phyloP scores from a whole-genome alignment of 2,888 invertebrate genomes.

The Cantharis lateralis region DNA sequence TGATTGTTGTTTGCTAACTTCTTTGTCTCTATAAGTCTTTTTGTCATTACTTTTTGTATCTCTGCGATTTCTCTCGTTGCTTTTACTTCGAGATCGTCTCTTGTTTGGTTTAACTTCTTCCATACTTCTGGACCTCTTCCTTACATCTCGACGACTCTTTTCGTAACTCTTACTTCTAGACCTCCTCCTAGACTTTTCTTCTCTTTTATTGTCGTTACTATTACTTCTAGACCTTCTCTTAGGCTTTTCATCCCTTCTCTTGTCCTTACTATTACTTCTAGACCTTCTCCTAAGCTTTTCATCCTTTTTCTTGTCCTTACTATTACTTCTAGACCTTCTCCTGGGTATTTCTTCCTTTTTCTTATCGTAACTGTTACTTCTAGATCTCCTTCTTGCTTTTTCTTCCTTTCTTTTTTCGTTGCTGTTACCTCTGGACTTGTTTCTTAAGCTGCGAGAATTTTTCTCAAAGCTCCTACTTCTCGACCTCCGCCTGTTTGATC shows the following conservation, averaged over 20 bases:
- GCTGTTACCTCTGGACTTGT: background rate
- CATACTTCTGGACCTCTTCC: background rate
- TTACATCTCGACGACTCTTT: background rate
- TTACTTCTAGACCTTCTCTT: background rate
- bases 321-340: background rate
- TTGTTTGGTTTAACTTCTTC: background rate
- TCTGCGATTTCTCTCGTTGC: background rate
- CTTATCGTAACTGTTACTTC: background rate
- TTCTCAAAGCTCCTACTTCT: background rate
- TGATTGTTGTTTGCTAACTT: background rate
- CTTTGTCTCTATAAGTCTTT: conserved; percentile 8
- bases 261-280: background rate
- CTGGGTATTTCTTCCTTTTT: background rate
- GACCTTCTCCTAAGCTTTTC: background rate
- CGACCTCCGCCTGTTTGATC: conserved; percentile 10
- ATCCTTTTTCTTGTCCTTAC: background rate
- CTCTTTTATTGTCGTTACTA: conserved; percentile 1
- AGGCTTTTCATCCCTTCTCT: background rate
- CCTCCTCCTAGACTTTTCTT: background rate
- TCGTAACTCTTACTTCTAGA: background rate
- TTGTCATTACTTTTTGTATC: conserved; percentile 20
- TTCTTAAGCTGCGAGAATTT: background rate
- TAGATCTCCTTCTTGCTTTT: background rate
- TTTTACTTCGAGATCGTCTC: background rate
- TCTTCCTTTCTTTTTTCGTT: background rate